Conservation (phyloP, 2,113 vertebrate species). For the Lethenteron camtschaticum region DNA sequence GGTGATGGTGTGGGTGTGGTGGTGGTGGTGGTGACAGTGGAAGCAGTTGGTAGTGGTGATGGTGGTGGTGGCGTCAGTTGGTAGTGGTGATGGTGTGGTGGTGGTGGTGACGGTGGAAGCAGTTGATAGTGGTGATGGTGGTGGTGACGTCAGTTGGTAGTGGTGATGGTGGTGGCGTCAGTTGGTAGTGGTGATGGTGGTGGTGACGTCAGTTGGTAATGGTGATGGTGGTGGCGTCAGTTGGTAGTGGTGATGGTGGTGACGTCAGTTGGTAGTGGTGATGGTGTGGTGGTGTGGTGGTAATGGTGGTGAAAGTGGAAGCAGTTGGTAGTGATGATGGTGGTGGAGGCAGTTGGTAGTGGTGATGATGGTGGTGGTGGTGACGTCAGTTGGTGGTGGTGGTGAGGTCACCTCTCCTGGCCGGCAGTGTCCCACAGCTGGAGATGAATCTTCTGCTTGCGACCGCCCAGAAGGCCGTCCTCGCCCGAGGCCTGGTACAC, state of each 20-base stretch:
- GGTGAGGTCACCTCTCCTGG: constrained; percentile 49
- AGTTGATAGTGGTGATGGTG: too few relatives aligned
- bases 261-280: too few relatives aligned
- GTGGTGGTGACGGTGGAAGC: not conserved
- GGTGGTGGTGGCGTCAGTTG: constrained; percentile 13
- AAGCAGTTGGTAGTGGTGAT: not conserved
- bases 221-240: too few relatives aligned
- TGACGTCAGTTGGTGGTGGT: not conserved
- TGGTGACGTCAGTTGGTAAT: constrained; percentile 12
- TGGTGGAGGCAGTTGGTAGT: constrained; percentile 13
- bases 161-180: not conserved
- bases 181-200: constrained; percentile 6
- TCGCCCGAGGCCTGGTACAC: not conserved
- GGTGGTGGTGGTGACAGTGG: too few relatives aligned
- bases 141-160: too few relatives aligned
- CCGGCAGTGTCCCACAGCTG: constrained; percentile 94
- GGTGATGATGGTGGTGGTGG: not conserved
- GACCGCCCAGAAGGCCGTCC: not conserved
- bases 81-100: not conserved
- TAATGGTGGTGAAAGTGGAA: not conserved
- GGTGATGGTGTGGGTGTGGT: too few relatives aligned
- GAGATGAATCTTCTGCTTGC: constrained; percentile 47
- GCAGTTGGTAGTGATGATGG: not conserved
- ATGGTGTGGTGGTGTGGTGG: not conserved
- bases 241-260: not conserved